These are phyloP conservation scores for Mesocentrotus franciscanus DNA, from an alignment of 53 echinoderm and acorn worm genomes.

Conservation along the genomic window DNA sequence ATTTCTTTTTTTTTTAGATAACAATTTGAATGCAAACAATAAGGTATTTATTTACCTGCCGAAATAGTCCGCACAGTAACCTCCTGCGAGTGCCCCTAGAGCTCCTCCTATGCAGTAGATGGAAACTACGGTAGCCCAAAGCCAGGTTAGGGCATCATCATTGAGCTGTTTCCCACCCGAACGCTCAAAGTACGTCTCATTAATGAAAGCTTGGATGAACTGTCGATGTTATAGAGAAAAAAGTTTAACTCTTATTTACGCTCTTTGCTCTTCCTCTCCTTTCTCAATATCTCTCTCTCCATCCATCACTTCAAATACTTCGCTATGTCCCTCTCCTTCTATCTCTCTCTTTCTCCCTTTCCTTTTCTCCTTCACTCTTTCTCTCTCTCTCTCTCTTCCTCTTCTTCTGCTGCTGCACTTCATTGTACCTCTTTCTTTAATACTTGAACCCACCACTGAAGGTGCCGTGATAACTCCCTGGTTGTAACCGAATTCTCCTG, in stretches of 20 bases:
- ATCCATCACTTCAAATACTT: background rate
- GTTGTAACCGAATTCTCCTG: slow-evolving; percentile 86
- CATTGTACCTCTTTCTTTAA: background rate
- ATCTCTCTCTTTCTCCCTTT: background rate
- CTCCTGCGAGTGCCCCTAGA: slow-evolving; percentile 85
- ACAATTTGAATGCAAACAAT: background rate
- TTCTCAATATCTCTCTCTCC: background rate
- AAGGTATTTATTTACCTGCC: slow-evolving; percentile 78
- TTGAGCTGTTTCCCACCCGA: slow-evolving; percentile 69
- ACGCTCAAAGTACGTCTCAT: slow-evolving; percentile 77
- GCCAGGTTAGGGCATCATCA: slow-evolving; percentile 80
- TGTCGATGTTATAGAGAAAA: slow-evolving; percentile 49
- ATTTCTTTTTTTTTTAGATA: too few relatives aligned
- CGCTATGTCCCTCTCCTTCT: too few relatives aligned
- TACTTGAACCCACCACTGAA: slow-evolving; percentile 66
- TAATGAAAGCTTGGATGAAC: slow-evolving; percentile 88
- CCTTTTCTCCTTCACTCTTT: background rate
- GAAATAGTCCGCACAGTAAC: slow-evolving; percentile 79
- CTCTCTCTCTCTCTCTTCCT: background rate
- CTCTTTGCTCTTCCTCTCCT: too few relatives aligned
- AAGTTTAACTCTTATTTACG: background rate
- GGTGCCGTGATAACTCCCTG: slow-evolving; percentile 87
- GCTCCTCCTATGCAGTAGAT: slow-evolving; percentile 96
- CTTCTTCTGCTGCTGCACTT: background rate
- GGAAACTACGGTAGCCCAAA: slow-evolving; percentile 85